Base-by-base conservation (phyloP, 2,797 vertebrate species). In the Gadopsis bispinosus region DNA sequence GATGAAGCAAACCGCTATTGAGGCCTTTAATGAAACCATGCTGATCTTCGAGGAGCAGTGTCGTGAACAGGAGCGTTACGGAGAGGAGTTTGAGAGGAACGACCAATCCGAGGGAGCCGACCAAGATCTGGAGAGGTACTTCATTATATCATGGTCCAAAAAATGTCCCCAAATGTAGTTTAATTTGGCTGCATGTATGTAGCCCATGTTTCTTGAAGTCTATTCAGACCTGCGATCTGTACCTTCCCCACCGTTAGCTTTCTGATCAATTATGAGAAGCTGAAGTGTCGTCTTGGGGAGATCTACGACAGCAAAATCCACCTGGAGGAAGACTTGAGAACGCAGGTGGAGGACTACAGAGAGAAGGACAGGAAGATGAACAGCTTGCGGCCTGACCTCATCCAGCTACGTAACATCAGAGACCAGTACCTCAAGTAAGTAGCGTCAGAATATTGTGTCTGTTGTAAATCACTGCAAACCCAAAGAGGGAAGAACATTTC, bases 281-380 rank as follows among this genome's bases (percentile, higher is more conserved):
- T 99, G 83, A 99, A 99, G 93, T 99, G 97, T 48, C 97, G 98
- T 75, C 95, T 99, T 63, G 97, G 97, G 47, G 98, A 99, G 91
- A 99, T 99, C 91, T 97, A 99, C 58, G 97, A 99, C 87, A 99
- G 98, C 84, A 99, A 99, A 94, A 95, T 98, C 88, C 96, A 97
- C 82, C 94, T 99, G 87, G 98, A 99, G 89, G 97, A 99, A 87
- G 98, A 99, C 94, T 94, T 99, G 93, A 98, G 97, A 90, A 98
- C 96, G 13, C 98, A 99, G 94, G 97, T 98, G 81, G 95, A 98
- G 93, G 97, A 99, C 94, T 99, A 99, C 94, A 95, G 98, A 72
- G 98, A 99, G 94, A 98, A 97, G 0, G 98, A 99, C 95, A 97
- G 98, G 92, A 99, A 97, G 95, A 99, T 99, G 94, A 99, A 98